Evolutionary conservation across 2,113 vertebrate genomes (phyloP).

Genomic region (Gasterosteus aculeatus): DNA sequence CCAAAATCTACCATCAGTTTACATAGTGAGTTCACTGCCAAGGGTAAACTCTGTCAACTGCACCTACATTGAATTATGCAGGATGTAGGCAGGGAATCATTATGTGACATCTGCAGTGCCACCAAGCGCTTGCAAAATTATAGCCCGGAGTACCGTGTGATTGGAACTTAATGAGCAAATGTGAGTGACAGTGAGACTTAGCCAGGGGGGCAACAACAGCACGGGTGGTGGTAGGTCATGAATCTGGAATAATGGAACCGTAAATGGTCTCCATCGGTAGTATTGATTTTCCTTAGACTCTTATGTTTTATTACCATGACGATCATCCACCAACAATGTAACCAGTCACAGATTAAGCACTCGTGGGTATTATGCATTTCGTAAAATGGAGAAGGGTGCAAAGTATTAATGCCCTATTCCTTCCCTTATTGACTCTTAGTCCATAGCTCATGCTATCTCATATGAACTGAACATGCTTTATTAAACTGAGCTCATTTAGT

Average conservation of each 20-base stretch:
- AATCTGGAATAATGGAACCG: slow-evolving; percentile 78
- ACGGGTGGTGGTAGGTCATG: slow-evolving; percentile 70
- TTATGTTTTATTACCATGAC: slow-evolving; percentile 66
- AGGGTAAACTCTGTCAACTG: slow-evolving; percentile 68
- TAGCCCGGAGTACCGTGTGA: slow-evolving; percentile 74
- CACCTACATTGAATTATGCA: slow-evolving; percentile 68
- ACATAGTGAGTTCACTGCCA: slow-evolving; percentile 56
- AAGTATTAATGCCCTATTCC: slow-evolving; percentile 24
- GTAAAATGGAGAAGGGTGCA: slow-evolving; percentile 27
- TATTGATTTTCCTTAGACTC: slow-evolving; percentile 74
- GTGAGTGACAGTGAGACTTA: slow-evolving; percentile 78
- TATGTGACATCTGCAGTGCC: slow-evolving; percentile 73
- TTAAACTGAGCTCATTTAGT: slow-evolving; percentile 42
- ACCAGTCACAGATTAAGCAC: slow-evolving; percentile 29
- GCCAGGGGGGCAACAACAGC: slow-evolving; percentile 70
- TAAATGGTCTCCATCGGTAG: slow-evolving; percentile 71
- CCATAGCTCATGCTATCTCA: slow-evolving; percentile 24
- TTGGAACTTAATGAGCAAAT: slow-evolving; percentile 82
- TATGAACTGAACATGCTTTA: slow-evolving; percentile 27
- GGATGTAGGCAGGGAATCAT: slow-evolving; percentile 62
- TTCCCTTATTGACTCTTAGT: slow-evolving; percentile 11
- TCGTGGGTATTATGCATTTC: slow-evolving; percentile 25
- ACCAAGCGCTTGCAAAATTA: slow-evolving; percentile 73
- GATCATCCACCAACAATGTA: slow-evolving; percentile 48
- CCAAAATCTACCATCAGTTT: slow-evolving; percentile 31